Evolutionary conservation across 2,113 vertebrate genomes (phyloP).

Genomic region (Megaceryle maxima): DNA sequence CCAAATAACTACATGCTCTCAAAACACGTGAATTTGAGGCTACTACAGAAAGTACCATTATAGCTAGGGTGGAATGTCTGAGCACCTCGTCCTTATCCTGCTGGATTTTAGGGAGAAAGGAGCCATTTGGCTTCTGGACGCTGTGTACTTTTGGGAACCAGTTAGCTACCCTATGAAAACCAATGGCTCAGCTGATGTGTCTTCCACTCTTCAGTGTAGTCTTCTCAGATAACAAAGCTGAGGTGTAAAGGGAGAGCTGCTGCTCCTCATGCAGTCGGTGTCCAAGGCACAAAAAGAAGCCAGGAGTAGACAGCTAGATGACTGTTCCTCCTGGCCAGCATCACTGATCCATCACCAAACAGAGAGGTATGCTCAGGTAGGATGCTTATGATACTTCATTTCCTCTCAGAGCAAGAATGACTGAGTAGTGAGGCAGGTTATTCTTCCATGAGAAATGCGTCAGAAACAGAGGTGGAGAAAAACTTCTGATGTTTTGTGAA

Average conservation of each 20-base stretch:
- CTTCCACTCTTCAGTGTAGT: background rate
- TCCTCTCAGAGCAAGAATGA: background rate
- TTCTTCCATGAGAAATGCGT: background rate
- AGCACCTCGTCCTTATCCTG: background rate
- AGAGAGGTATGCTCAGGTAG: background rate
- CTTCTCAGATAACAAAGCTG: background rate
- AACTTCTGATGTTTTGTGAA: background rate
- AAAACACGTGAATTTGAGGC: background rate
- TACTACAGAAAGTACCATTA: background rate
- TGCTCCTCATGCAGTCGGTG: background rate
- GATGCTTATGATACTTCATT: background rate
- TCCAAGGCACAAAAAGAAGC: background rate
- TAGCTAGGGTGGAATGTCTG: background rate
- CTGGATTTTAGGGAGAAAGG: background rate
- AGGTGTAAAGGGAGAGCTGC: background rate
- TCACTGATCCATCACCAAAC: background rate
- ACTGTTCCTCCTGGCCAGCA: background rate
- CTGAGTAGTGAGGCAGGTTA: background rate
- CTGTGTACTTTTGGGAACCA: background rate
- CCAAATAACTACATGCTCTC: background rate
- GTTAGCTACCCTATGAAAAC: background rate
- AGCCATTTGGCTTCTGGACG: background rate
- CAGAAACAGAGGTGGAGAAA: background rate
- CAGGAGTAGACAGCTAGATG: background rate
- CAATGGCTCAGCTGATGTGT: background rate